These are phyloP conservation scores for Mobula birostris DNA, from an alignment of 2,113 vertebrate species.

Conservation along the genomic window DNA sequence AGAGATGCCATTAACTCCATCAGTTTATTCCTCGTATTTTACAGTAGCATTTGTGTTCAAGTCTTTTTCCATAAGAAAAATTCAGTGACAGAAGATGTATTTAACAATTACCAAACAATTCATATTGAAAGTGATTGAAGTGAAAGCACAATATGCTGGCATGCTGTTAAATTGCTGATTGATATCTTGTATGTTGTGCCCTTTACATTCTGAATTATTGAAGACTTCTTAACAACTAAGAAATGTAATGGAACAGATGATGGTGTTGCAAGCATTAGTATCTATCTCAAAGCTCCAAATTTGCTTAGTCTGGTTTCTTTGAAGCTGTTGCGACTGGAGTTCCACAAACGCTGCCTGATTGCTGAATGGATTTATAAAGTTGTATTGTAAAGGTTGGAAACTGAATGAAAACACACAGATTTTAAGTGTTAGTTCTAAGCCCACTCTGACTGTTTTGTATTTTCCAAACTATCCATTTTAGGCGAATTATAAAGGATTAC, in stretches of 20 bases:
- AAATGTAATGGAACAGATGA: neutral
- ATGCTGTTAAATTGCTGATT: neutral
- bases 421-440: constrained; percentile 3
- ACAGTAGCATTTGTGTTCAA: neutral
- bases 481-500: neutral
- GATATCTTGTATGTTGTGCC: neutral
- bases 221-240: neutral
- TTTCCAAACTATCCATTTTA: neutral
- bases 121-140: neutral
- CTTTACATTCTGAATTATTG: constrained; percentile 10
- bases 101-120: neutral
- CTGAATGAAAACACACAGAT: neutral
- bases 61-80: neutral
- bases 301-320: constrained; percentile 26
- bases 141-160: neutral
- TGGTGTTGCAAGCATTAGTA: neutral
- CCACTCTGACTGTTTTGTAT: neutral
- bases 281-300: constrained; percentile 2
- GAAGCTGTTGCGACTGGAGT: neutral
- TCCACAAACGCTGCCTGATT: constrained; percentile 5
- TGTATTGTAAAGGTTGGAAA: constrained; percentile 12
- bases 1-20: neutral
- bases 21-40: neutral
- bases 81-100: neutral
- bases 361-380: constrained; percentile 35